phyloP scores from a whole-genome alignment of 1,140 invertebrate genomes.

The Achatina immaculata region DNA sequence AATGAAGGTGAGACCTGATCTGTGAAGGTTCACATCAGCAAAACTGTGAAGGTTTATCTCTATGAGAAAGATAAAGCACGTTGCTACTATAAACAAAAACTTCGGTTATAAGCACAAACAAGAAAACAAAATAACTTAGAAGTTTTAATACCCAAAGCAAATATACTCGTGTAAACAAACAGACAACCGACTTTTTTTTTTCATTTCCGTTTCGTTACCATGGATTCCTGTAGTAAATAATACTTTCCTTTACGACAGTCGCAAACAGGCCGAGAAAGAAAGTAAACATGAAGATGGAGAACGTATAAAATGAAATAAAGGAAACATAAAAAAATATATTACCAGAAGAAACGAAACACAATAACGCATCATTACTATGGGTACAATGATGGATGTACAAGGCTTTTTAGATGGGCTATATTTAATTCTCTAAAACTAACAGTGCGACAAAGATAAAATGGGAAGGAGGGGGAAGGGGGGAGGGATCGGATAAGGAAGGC shows the following conservation, averaged over 20 bases:
- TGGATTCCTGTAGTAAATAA: background rate
- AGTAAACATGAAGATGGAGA: background rate
- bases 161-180: background rate
- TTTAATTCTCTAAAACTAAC: background rate
- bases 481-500: background rate
- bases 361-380: background rate
- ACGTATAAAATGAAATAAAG: background rate
- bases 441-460: background rate
- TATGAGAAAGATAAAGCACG: too few species aligned
- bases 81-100: too few species aligned
- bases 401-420: background rate
- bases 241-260: conserved; percentile 8
- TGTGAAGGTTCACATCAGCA: too few species aligned
- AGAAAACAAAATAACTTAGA: background rate
- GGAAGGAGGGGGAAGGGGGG: background rate
- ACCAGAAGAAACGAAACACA: conserved; percentile 11
- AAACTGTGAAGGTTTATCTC: too few species aligned
- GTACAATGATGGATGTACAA: background rate
- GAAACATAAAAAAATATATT: background rate
- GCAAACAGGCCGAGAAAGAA: conserved; percentile 1
- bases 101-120: too few species aligned
- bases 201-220: background rate
- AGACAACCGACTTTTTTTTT: background rate
- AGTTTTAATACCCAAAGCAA: conserved; percentile 5
- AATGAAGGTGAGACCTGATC: too few species aligned